Evolutionary conservation across 1,140 invertebrate species (phyloP), one percentile per base, ranked within the genome.

Genomic region (Psix sp.): DNA sequence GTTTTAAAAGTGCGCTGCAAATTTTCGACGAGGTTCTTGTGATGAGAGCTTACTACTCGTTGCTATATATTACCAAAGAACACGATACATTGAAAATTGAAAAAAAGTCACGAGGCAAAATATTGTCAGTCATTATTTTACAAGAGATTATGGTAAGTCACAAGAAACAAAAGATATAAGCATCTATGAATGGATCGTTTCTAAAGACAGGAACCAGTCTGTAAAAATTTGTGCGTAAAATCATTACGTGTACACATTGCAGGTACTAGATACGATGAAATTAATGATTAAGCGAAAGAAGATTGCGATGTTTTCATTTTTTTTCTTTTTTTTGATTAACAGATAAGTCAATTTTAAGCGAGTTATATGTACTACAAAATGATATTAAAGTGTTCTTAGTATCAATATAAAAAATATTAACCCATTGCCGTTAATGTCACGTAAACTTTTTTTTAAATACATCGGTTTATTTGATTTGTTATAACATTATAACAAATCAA

Each of bases 131-230:
- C 56, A 71, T 56, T 71, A 71, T 54, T 56, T 48, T 62, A 71
- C 48, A 71, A 52, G 29, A 56, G 38, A 71, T 71, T 62, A 62
- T 49, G 57, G 66, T 71, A 18, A 71, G 66, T 71, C 57, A 71
- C 66, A 71, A 62, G 42, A 62, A 39, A 71, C 57, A 70, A 57
- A 36, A 71, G 42, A 71, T 54, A 21, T 51, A 71, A 71, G 56
- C 56, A 62, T 3, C 66, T 62, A 56, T 48, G 11, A 49, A 62
- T 26, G 18, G 42, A 71, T 17, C 18, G 5, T 33, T 42, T 62
- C 35, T 17, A 33, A 49, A 59, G 38, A 52, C 48, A 52, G 18
- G 20, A 33, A 33, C 5, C 4, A 33, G 16, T 70, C 18, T 48
- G 16, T 33, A 51, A 49, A 68, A 49, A 45, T 68, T 3, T 68